Conservation (phyloP, 2,113 vertebrate genomes). For the Prochilodus magdalenae region DNA sequence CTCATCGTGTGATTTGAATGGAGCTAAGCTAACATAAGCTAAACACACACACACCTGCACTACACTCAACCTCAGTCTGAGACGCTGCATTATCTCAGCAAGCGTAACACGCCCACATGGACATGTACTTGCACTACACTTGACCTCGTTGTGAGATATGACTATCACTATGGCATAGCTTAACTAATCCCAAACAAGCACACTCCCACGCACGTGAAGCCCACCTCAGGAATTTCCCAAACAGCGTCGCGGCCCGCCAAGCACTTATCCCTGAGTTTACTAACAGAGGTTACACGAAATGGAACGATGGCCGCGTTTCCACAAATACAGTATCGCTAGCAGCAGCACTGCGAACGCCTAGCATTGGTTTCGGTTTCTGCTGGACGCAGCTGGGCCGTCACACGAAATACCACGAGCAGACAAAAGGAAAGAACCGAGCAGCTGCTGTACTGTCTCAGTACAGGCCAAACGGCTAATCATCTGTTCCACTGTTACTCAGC, state of each 20-base stretch:
- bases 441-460: neutral
- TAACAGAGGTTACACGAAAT: neutral
- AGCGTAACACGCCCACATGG: constrained; percentile 28
- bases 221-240: neutral
- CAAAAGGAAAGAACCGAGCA: neutral
- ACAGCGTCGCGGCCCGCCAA: neutral
- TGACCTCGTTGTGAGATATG: neutral
- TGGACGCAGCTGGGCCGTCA: neutral
- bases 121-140: neutral
- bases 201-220: constrained; percentile 12
- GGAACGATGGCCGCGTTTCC: neutral
- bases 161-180: neutral
- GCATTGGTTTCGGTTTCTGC: neutral
- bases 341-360: neutral
- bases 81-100: too few relatives aligned
- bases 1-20: too few relatives aligned
- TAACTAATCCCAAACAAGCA: constrained; percentile 12
- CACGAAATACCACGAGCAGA: neutral
- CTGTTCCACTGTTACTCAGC: neutral
- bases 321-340: neutral
- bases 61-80: constrained; percentile 28
- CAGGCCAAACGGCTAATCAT: neutral
- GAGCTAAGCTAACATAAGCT: too few relatives aligned
- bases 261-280: neutral
- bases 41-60: neutral